phyloP scores from a whole-genome alignment of 2,113 vertebrate species.

The Tympanuchus pallidicinctus region DNA sequence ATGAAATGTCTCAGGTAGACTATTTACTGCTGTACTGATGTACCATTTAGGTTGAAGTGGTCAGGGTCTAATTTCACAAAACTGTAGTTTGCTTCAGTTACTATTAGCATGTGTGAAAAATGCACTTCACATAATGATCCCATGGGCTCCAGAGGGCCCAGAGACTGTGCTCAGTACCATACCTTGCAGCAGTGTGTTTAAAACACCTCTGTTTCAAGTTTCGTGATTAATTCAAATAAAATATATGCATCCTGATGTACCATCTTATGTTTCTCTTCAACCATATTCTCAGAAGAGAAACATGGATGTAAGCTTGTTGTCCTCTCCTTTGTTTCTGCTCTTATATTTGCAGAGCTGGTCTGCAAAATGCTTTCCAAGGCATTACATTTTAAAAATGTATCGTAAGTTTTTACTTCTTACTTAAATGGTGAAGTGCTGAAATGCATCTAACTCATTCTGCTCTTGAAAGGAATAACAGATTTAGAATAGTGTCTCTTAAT shows the following conservation, averaged over 20 bases:
- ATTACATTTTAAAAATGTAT: neutral
- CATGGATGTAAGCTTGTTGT: neutral
- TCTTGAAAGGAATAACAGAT: neutral
- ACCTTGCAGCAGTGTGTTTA: neutral
- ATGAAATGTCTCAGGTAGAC: neutral
- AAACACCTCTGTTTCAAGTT: rapidly evolving
- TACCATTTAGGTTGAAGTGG: neutral
- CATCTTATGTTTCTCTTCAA: neutral
- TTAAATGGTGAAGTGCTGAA: neutral
- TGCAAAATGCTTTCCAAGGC: constrained; percentile 26
- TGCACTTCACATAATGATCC: neutral
- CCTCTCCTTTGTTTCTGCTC: neutral
- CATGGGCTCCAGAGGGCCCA: neutral
- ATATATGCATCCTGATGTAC: neutral
- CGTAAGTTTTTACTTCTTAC: neutral
- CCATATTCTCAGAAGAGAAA: neutral
- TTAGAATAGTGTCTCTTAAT: constrained; percentile 43
- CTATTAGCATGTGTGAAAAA: neutral
- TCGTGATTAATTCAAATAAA: neutral
- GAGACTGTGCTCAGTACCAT: neutral
- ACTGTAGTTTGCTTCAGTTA: neutral
- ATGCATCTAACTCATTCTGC: neutral
- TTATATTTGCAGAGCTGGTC: neutral
- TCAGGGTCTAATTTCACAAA: neutral
- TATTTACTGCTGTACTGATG: neutral